Conservation (phyloP, 2,113 vertebrate species). For the Otis tarda region DNA sequence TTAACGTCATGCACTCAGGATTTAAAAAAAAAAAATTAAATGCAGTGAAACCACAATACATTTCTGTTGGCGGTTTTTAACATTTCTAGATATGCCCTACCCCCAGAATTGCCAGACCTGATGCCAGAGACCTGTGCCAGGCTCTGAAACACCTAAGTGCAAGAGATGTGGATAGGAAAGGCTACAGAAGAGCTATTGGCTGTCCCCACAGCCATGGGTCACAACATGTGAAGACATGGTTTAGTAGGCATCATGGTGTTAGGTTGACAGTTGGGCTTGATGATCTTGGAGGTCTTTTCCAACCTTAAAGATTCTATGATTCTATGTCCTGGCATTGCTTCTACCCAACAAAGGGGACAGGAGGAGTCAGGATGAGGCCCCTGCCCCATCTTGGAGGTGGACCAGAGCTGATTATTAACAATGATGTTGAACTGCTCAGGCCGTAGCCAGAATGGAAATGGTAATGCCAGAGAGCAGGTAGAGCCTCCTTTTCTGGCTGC, state of each 20-base stretch:
- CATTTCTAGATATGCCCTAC: not conserved
- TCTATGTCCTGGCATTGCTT: not conserved
- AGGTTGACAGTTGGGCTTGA: too few species aligned
- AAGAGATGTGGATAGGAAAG: not conserved
- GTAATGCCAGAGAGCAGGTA: not conserved
- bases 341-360: not conserved
- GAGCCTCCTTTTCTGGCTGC: not conserved
- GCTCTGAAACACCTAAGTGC: not conserved
- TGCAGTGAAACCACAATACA: too few species aligned
- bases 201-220: accelerated
- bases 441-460: not conserved
- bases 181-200: not conserved
- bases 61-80: not conserved
- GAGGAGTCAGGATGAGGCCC: not conserved
- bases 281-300: too few species aligned
- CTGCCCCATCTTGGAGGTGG: not conserved
- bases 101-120: not conserved
- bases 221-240: not conserved
- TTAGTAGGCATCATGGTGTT: too few species aligned
- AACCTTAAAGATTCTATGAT: too few species aligned
- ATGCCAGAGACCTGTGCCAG: not conserved
- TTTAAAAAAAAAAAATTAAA: not conserved
- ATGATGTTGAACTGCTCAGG: not conserved
- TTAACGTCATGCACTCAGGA: not conserved
- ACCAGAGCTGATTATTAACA: not conserved